Conservation (phyloP, 2,888 invertebrate species). For the Horisme vitalbata region DNA sequence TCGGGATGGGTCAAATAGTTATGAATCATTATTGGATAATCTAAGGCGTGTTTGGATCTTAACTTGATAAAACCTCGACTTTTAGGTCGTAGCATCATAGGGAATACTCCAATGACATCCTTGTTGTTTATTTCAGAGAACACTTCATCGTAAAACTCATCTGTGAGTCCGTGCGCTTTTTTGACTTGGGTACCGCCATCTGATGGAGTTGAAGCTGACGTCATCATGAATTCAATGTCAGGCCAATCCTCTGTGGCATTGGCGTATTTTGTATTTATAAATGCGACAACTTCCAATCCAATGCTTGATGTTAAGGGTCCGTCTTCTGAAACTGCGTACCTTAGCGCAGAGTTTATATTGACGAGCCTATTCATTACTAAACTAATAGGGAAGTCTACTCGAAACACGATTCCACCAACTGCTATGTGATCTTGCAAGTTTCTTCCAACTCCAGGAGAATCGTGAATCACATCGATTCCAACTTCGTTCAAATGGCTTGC, state of each 20-base stretch:
- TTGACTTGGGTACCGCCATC: conserved; percentile 93
- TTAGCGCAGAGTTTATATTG: conserved; percentile 90
- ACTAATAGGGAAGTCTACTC: conserved; percentile 91
- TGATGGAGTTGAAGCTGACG: conserved; percentile 90
- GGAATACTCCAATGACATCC: conserved; percentile 92
- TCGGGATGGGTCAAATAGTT: conserved; percentile 95
- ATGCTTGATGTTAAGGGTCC: conserved; percentile 94
- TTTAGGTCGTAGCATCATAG: conserved; percentile 95
- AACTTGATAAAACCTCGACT: conserved; percentile 92
- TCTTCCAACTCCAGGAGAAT: conserved; percentile 92
- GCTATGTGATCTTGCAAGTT: conserved; percentile 96
- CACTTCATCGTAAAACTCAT: conserved; percentile 91
- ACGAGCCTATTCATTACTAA: conserved; percentile 91
- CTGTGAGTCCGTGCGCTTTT: conserved; percentile 90
- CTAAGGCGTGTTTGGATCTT: conserved; percentile 86
- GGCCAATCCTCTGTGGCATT: conserved; percentile 95
- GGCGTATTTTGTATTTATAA: conserved; percentile 94
- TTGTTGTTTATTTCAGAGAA: conserved; percentile 87
- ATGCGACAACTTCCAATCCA: conserved; percentile 93
- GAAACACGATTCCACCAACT: conserved; percentile 91
- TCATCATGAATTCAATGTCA: conserved; percentile 95
- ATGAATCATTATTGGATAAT: conserved; percentile 94
- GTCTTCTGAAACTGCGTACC: conserved; percentile 93
- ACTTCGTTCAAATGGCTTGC: conserved; percentile 87
- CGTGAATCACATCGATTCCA: conserved; percentile 88